These are phyloP conservation scores for Neostethus bicornis DNA, from an alignment of 2,797 vertebrate species.

Conservation along the genomic window DNA sequence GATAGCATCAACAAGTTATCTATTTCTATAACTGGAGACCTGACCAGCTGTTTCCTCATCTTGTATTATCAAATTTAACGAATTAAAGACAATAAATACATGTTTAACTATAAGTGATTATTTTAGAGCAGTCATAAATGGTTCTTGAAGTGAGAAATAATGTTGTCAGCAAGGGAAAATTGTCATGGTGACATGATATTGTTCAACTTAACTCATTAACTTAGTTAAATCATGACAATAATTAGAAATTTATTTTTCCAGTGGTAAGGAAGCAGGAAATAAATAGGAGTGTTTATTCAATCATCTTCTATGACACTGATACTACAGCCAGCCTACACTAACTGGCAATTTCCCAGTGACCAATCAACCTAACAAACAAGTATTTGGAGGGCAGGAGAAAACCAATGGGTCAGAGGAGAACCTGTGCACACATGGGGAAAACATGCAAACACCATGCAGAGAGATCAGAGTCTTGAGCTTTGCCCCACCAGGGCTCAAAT, in stretches of 20 bases:
- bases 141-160: not conserved
- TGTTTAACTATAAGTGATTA: not conserved
- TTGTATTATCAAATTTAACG: not conserved
- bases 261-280: constrained; percentile 4
- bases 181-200: not conserved
- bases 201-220: not conserved
- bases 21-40: not conserved
- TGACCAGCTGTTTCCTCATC: too few relatives aligned
- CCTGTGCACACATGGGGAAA: too few relatives aligned
- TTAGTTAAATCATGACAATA: constrained; percentile 13
- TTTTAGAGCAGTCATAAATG: too few relatives aligned
- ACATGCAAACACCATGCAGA: too few relatives aligned
- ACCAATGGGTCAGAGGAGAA: too few relatives aligned
- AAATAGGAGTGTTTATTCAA: constrained; percentile 4
- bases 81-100: not conserved
- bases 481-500: too few relatives aligned
- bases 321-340: not conserved
- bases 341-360: too few relatives aligned
- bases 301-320: constrained; percentile 7
- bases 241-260: not conserved
- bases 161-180: not conserved
- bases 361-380: too few relatives aligned
- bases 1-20: not conserved
- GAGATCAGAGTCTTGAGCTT: too few relatives aligned
- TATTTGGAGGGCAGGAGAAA: too few relatives aligned